phyloP scores from a whole-genome alignment of 2,797 vertebrate species.

The Lagorchestes hirsutus region DNA sequence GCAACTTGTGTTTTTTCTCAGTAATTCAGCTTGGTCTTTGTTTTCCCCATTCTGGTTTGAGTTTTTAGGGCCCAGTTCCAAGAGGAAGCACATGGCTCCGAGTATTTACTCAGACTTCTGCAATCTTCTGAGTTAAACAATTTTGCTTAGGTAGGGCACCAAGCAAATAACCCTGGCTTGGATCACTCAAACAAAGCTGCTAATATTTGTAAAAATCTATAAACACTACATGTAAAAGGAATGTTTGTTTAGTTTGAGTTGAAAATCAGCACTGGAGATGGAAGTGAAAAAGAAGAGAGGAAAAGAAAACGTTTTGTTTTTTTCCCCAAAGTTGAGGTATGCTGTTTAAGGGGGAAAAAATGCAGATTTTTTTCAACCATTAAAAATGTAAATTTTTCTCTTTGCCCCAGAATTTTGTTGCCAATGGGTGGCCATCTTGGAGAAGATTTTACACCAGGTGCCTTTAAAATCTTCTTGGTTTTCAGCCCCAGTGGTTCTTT shows the following conservation, averaged over 20 bases:
- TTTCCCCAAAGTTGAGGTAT: background rate
- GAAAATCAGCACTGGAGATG: constrained; percentile 73
- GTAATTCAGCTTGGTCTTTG: constrained; percentile 69
- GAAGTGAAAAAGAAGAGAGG: constrained; percentile 75
- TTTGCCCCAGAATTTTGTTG: constrained; percentile 74
- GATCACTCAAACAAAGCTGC: constrained; percentile 84
- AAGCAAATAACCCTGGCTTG: constrained; percentile 64
- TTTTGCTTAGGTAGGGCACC: constrained; percentile 72
- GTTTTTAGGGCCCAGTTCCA: constrained; percentile 52
- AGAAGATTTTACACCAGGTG: constrained; percentile 87
- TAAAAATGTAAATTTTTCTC: constrained; percentile 74
- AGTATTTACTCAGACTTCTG: constrained; percentile 73
- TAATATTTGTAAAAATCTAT: constrained; percentile 86
- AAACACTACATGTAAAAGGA: constrained; percentile 83
- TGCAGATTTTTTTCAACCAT: constrained; percentile 73
- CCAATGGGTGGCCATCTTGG: constrained; percentile 83
- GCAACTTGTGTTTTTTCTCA: constrained; percentile 76
- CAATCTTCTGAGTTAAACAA: constrained; percentile 84
- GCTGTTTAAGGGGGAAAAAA: constrained; percentile 67
- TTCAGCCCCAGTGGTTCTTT: constrained; percentile 85
- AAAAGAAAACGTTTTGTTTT: background rate
- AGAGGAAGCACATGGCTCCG: constrained; percentile 66
- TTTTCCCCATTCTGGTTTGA: constrained; percentile 72
- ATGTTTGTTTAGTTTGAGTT: constrained; percentile 84
- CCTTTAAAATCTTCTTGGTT: constrained; percentile 83